Conservation (phyloP, 2,113 vertebrate genomes). For the Sander lucioperca region DNA sequence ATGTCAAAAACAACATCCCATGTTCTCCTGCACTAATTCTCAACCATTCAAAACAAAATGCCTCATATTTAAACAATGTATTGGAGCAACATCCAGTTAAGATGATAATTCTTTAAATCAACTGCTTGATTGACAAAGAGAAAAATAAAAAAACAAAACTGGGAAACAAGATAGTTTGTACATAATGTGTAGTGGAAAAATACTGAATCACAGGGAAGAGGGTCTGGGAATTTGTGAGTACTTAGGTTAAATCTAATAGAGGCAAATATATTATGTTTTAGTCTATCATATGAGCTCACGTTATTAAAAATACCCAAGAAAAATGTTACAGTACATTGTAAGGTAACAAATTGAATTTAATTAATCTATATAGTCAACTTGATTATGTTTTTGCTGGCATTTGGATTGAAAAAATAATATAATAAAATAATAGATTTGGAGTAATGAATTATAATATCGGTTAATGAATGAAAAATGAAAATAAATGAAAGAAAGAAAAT, state of each 20-base stretch:
- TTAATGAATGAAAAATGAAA: background rate
- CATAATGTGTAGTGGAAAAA: background rate
- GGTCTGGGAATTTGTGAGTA: background rate
- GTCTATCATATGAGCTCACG: too few species aligned
- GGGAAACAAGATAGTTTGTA: too few species aligned
- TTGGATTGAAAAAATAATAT: background rate
- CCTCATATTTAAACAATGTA: background rate
- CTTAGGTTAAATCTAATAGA: too few species aligned
- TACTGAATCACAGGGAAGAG: background rate
- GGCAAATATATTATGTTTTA: background rate
- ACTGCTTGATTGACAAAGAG: background rate
- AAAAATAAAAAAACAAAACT: background rate
- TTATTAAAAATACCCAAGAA: background rate
- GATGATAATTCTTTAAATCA: background rate
- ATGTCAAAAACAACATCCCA: background rate
- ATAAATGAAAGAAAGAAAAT: background rate
- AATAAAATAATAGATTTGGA: background rate
- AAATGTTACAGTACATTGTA: background rate
- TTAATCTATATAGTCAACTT: background rate
- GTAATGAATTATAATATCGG: background rate
- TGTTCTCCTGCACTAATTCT: background rate
- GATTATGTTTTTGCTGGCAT: background rate
- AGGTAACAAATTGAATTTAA: background rate
- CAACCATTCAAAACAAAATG: conserved; percentile 15
- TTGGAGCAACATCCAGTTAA: background rate